Base-by-base conservation (phyloP, 1,140 invertebrate genomes). In the Gonatopus flavifemur region DNA sequence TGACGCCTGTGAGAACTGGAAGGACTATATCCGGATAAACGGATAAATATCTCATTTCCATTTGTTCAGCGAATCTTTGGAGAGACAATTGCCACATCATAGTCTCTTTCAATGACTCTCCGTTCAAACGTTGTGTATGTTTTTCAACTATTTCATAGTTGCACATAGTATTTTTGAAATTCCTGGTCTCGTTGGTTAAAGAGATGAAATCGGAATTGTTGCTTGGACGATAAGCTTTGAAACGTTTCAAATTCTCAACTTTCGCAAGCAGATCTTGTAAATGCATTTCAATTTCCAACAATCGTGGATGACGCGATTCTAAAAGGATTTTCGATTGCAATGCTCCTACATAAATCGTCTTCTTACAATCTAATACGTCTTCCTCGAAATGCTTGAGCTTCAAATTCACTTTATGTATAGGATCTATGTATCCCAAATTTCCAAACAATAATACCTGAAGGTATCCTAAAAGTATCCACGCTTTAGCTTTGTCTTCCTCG, bases 1-100 rank as follows among this genome's bases (percentile, higher is more conserved):
- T 77, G 5, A 87, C 43, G 1, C 83, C 83, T 42, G 71, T 68
- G 7, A 86, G 67, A 12, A 88, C 63, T 2, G 86, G 85, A 31
- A 82, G 74, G 0, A 85, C 78, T 13, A 90, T 74, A 64, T 90
- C 88, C 0, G 86, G 86, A 64, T 87, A 89, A 12, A 77, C 81
- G 6, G 77, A 64, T 2, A 81, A 69, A 57, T 82, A 88, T 7
- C 67, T 62, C n/a, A 55, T 62, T 20, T 81, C 73, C 19, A 87
- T 59, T 57, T 81, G 80, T 19, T 78, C 75, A 30, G 81, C 78
- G 57, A 86, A 86, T 16, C 71, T 76, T 21, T 79, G 66, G 3
- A 81, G 67, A 2, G 84, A 85, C 51, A 78, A 74, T 22, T 81
- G 63, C 84, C 84, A 86, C 1, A 74, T 80, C 12, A 71, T 46